phyloP scores from a whole-genome alignment of 2,888 invertebrate species.

The Sinelater perroti region DNA sequence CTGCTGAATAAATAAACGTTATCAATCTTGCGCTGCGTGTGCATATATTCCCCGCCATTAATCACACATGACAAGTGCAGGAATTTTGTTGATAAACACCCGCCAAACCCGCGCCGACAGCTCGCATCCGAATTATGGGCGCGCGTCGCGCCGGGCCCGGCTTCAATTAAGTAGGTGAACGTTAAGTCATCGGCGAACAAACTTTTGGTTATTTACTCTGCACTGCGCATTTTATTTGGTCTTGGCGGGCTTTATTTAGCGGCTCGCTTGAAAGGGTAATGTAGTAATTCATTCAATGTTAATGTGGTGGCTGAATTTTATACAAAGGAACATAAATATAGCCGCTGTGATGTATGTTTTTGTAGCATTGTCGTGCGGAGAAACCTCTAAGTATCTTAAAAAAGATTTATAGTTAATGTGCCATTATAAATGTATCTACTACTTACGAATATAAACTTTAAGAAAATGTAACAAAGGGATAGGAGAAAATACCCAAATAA shows the following conservation, averaged over 20 bases:
- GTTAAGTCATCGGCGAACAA: too few species aligned
- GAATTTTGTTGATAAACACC: slow-evolving; percentile 30
- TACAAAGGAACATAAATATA: slow-evolving; percentile 2
- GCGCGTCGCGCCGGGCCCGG: too few species aligned
- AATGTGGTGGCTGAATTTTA: slow-evolving; percentile 4
- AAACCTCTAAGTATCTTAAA: too few species aligned
- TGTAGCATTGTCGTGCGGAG: too few species aligned
- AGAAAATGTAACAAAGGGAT: too few species aligned
- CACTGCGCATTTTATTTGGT: background rate
- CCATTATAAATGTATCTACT: too few species aligned
- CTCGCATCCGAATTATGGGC: background rate
- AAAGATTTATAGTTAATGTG: too few species aligned
- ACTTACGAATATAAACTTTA: too few species aligned
- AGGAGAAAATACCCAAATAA: too few species aligned
- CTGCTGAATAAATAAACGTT: slow-evolving; percentile 14
- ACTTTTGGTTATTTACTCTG: background rate
- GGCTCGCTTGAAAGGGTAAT: slow-evolving; percentile 2
- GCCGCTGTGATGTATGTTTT: too few species aligned
- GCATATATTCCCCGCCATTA: slow-evolving; percentile 7
- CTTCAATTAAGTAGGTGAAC: too few species aligned
- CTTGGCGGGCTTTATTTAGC: background rate
- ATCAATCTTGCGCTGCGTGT: background rate
- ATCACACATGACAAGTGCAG: slow-evolving; percentile 16
- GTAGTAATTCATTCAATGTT: slow-evolving; percentile 3
- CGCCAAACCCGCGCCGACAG: slow-evolving; percentile 18